phyloP scores from a whole-genome alignment of 1,140 invertebrate genomes.

The Scaptomyza graminum region DNA sequence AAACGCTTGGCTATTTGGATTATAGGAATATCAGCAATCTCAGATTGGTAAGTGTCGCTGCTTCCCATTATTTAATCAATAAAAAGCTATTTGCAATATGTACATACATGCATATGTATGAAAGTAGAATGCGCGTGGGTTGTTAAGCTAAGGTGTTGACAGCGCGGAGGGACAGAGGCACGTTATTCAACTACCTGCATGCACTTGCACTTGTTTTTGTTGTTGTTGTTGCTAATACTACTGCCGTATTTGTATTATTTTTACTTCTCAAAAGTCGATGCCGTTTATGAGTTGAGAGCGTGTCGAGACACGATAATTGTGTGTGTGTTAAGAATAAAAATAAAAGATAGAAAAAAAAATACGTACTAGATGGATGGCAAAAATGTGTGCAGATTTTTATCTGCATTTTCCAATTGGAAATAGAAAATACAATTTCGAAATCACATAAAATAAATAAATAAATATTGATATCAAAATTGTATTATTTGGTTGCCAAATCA shows the following conservation, averaged over 20 bases:
- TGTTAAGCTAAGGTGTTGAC: slow-evolving; percentile 6
- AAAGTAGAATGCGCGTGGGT: slow-evolving; percentile 61
- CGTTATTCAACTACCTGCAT: slow-evolving; percentile 63
- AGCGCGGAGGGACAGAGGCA: neutral
- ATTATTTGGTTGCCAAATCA: too few species aligned
- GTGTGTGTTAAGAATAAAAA: neutral
- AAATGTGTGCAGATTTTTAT: too few species aligned
- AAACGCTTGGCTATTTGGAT: slow-evolving; percentile 89
- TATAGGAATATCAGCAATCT: slow-evolving; percentile 91
- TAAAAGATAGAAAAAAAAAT: neutral
- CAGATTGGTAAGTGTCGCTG: slow-evolving; percentile 88
- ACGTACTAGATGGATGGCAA: neutral
- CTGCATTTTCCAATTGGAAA: too few species aligned
- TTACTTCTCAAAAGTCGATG: slow-evolving; percentile 53
- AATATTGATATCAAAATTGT: too few species aligned
- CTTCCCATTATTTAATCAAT: slow-evolving; percentile 74
- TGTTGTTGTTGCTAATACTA: slow-evolving; percentile 26
- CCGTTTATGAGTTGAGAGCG: slow-evolving; percentile 25
- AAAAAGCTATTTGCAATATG: slow-evolving; percentile 75
- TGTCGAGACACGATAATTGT: slow-evolving; percentile 35
- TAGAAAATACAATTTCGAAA: too few species aligned
- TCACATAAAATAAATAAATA: too few species aligned
- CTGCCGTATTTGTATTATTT: slow-evolving; percentile 56
- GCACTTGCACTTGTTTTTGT: slow-evolving; percentile 48
- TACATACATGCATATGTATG: slow-evolving; percentile 8